Base-by-base conservation (phyloP, 1,140 invertebrate species). In the Solenopsis invicta region DNA sequence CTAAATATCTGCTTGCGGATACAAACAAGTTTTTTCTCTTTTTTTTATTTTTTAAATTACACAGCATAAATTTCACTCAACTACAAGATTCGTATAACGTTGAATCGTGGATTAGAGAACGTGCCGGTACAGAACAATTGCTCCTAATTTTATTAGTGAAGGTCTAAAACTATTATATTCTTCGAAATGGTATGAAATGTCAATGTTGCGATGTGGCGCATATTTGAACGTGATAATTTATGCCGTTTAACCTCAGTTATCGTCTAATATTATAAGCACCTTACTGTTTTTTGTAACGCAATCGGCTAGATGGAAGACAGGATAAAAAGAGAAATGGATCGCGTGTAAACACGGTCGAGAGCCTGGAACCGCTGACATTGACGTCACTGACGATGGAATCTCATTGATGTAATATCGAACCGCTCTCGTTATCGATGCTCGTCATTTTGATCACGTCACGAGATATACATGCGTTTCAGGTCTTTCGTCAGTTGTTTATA, bases 401-500 rank as follows among this genome's bases (percentile, higher is more conserved):
- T 81, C 77, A 81, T 81, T 81, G 64, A 71, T 48, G 62, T n/a
- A 80, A 48, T 54, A 45, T 4, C 5, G 52, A 6, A n/a, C 41
- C 16, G 48, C 5, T 52, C 48, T 80, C 64, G 62, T 69, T 81
- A 56, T 69, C 48, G 75, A 50, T n/a, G 56, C 37, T 24, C 34
- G n/a, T 77, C 75, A 48, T 48, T 45, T 48, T 8, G 37, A 24
- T 37, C 21, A 41, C 77, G 64, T 81, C 77, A 67, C 45, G 29
- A 80, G 29, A 76, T 16, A 10, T 12, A 34, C 21, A 18, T 18
- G 2, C 24, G 29, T 41, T 13, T 61, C 12, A 4, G 8, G 9
- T 62, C 50, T 81, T 69, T 52, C 77, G 48, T 54, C 45, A 13
- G 45, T 37, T 81, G 34, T 81, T 81, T 81, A 81, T 81, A 69